Conservation (phyloP, 2,888 invertebrate species). For the Leptopterna dolabrata region DNA sequence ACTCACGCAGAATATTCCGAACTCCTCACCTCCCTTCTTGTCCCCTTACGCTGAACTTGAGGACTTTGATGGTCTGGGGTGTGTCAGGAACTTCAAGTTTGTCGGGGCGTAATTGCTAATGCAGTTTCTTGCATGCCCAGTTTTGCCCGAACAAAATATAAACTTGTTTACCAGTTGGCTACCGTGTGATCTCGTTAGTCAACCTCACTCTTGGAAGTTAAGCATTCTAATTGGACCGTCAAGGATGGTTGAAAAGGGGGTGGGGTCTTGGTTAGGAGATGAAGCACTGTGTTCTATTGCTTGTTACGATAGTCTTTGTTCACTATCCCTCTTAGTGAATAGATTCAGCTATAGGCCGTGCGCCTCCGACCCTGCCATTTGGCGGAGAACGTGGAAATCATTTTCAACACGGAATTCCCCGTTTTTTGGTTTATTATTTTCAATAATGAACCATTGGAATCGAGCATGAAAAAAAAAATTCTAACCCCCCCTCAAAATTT, state of each 20-base stretch:
- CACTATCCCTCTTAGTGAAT: neutral
- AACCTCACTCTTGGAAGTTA: conserved; percentile 5
- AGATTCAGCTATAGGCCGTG: too few relatives aligned
- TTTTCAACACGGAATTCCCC: too few relatives aligned
- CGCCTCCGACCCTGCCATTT: too few relatives aligned
- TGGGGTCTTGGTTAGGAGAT: neutral
- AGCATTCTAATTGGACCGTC: conserved; percentile 4
- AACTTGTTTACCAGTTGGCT: conserved; percentile 34
- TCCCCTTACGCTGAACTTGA: too few relatives aligned
- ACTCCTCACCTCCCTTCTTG: too few relatives aligned
- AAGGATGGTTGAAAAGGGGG: neutral
- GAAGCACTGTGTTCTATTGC: neutral
- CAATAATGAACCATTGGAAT: too few relatives aligned
- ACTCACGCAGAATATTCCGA: too few relatives aligned
- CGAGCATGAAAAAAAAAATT: too few relatives aligned
- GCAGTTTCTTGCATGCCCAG: conserved; percentile 8
- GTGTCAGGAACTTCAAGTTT: neutral
- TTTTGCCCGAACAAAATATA: neutral
- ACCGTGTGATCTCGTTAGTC: conserved; percentile 37
- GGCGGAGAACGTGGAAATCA: too few relatives aligned
- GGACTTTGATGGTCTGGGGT: neutral
- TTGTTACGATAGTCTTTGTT: conserved; percentile 9
- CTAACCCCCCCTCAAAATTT: too few relatives aligned
- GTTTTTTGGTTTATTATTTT: too few relatives aligned
- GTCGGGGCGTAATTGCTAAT: conserved; percentile 16